A percentile compares a stretch with the other conserved stretches of the same genome.
phyloP scores from a whole-genome alignment of 2,113 vertebrate genomes.

The Nothoprocta pentlandii region DNA sequence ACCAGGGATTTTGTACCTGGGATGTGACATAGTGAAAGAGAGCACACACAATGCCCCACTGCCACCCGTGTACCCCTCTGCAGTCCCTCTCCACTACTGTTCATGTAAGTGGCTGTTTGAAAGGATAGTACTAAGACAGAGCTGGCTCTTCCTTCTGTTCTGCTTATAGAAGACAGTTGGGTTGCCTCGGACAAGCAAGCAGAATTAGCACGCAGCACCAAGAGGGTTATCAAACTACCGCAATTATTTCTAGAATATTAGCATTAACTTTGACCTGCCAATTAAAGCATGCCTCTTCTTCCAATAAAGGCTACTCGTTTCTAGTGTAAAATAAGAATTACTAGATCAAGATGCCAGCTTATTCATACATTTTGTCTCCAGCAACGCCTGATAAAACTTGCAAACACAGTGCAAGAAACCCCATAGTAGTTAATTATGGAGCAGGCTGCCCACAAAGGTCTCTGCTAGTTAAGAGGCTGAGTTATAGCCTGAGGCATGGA shows the following conservation, averaged over 20 bases:
- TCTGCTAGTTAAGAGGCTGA: neutral
- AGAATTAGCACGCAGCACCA: neutral
- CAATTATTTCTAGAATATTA: neutral
- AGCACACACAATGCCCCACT: neutral
- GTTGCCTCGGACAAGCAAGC: neutral
- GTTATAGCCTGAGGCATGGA: neutral
- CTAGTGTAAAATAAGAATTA: neutral
- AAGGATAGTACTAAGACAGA: neutral
- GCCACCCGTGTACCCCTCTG: rapidly evolving
- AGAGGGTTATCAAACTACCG: neutral
- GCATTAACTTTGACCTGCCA: neutral
- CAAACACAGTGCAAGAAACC: neutral
- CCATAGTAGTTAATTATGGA: slow-evolving; percentile 30
- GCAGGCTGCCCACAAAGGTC: neutral
- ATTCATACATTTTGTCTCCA: neutral
- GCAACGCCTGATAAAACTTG: neutral
- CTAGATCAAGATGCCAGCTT: neutral
- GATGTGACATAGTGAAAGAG: neutral
- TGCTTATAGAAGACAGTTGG: neutral
- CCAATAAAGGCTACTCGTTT: neutral
- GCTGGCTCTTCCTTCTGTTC: neutral
- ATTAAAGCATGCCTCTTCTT: neutral
- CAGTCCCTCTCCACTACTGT: neutral
- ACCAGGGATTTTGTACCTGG: neutral
- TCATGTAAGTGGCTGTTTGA: neutral